phyloP scores from a whole-genome alignment of 2,113 vertebrate genomes.

The Mormyrus lacerda region DNA sequence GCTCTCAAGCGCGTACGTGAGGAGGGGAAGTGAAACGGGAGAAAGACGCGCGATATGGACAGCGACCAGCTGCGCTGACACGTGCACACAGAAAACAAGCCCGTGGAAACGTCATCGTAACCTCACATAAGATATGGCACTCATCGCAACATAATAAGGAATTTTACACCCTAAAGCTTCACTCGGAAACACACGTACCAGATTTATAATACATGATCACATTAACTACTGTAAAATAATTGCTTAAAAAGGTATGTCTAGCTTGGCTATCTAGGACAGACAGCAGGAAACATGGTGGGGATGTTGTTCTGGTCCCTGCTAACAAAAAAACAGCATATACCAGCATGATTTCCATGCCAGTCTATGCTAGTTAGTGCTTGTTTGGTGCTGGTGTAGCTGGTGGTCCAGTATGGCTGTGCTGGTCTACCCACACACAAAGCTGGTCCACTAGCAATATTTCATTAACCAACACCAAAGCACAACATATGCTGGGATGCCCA shows the following conservation, averaged over 20 bases:
- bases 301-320: neutral
- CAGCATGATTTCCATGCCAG: too few species aligned
- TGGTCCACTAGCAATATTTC: neutral
- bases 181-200: neutral
- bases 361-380: too few species aligned
- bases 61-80: neutral
- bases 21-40: neutral
- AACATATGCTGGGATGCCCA: too few species aligned
- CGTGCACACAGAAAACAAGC: neutral
- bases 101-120: neutral
- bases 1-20: neutral
- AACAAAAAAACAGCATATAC: too few species aligned
- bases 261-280: neutral
- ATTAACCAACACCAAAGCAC: too few species aligned
- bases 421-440: neutral
- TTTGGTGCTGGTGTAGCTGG: too few species aligned
- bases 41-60: neutral
- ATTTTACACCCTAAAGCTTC: neutral
- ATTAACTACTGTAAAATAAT: neutral
- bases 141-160: neutral
- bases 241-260: neutral
- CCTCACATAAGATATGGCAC: neutral
- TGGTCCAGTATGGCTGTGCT: neutral
- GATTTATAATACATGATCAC: neutral
- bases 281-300: neutral